phyloP scores from a whole-genome alignment of 2,113 vertebrate genomes.

The Balaeniceps rex region DNA sequence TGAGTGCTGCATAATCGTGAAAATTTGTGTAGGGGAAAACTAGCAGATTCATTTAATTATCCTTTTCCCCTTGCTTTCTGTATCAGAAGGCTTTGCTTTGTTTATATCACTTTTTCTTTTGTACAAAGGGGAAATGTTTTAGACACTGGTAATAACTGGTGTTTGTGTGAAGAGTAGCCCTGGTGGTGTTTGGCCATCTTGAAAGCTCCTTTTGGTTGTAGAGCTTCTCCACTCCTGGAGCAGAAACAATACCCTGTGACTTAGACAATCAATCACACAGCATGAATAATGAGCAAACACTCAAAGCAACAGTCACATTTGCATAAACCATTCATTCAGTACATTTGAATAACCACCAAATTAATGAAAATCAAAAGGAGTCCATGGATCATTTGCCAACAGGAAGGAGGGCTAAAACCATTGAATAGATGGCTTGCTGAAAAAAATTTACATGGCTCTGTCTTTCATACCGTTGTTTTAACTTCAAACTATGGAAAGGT shows the following conservation, averaged over 20 bases:
- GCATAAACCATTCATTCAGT: slow-evolving; percentile 40
- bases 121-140: background rate
- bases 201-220: slow-evolving; percentile 3
- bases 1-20: background rate
- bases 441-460: background rate
- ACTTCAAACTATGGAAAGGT: background rate
- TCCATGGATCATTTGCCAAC: slow-evolving; percentile 21
- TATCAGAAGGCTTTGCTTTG: background rate
- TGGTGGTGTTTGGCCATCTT: background rate
- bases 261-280: slow-evolving; percentile 27
- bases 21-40: background rate
- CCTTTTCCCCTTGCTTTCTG: background rate
- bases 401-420: background rate
- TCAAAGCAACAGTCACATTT: slow-evolving; percentile 38
- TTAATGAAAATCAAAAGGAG: slow-evolving; percentile 41
- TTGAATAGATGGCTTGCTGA: background rate
- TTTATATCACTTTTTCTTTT: background rate
- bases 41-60: background rate
- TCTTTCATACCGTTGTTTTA: slow-evolving; percentile 20
- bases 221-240: background rate
- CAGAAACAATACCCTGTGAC: slow-evolving; percentile 17
- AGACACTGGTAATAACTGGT: background rate
- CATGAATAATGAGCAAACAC: slow-evolving; percentile 33
- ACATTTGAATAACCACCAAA: slow-evolving; percentile 30
- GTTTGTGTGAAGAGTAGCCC: background rate